These are phyloP conservation scores for Junco hyemalis DNA, from an alignment of 2,113 vertebrate genomes.

Conservation along the genomic window DNA sequence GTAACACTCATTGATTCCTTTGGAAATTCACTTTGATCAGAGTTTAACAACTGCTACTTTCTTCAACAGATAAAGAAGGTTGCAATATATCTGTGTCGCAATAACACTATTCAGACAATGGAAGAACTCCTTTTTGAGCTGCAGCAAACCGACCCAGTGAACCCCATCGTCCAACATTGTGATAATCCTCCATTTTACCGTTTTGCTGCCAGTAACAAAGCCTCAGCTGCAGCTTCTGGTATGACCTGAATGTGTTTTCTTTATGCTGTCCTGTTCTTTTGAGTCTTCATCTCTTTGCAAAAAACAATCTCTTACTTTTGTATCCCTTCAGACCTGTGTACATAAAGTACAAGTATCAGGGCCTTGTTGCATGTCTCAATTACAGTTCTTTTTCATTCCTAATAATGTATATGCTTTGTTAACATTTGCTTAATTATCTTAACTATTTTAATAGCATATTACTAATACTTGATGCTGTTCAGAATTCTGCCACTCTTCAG, in stretches of 20 bases:
- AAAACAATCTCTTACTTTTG: neutral
- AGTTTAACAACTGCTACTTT: neutral
- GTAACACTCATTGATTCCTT: neutral
- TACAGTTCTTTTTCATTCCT: neutral
- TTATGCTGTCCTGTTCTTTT: neutral
- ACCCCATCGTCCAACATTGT: constrained; percentile 94
- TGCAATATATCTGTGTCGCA: constrained; percentile 94
- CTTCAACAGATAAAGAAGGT: constrained; percentile 93
- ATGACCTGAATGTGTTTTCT: neutral
- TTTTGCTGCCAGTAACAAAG: constrained; percentile 93
- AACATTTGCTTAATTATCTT: neutral
- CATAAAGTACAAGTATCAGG: neutral
- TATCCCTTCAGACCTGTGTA: neutral
- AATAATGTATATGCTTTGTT: neutral
- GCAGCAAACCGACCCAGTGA: constrained; percentile 96
- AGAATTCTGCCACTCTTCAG: neutral
- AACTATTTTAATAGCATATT: neutral
- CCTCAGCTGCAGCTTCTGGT: constrained; percentile 92
- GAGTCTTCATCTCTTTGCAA: neutral
- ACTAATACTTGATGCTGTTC: neutral
- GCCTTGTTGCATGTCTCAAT: neutral
- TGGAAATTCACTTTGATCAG: neutral
- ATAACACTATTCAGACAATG: constrained; percentile 99
- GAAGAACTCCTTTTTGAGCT: constrained; percentile 97
- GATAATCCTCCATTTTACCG: constrained; percentile 98